A percentile compares a stretch with the other conserved stretches of the same genome.
These are phyloP conservation scores for Xanthostigma xanthostigma DNA, from an alignment of 2,888 invertebrate genomes.

Conservation along the genomic window DNA sequence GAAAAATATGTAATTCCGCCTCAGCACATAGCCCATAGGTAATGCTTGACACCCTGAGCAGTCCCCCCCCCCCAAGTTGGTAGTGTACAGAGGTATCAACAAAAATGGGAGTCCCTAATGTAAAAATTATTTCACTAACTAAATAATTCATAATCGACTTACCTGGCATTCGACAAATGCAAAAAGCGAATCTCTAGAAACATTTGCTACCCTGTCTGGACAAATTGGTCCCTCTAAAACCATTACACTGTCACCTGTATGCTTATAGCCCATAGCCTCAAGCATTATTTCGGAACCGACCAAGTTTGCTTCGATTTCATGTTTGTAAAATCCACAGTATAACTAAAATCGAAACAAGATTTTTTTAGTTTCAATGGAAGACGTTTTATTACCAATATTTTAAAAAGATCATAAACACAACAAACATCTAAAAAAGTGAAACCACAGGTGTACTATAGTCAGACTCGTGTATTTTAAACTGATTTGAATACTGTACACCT, in stretches of 20 bases:
- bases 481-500: too few species aligned
- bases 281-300: constrained; percentile 63
- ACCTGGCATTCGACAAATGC: constrained; percentile 82
- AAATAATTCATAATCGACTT: constrained; percentile 9
- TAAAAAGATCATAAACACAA: too few species aligned
- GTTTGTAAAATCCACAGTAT: constrained; percentile 78
- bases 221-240: constrained; percentile 61
- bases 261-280: constrained; percentile 68
- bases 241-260: constrained; percentile 38
- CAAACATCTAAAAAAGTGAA: constrained; percentile 3
- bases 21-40: too few species aligned
- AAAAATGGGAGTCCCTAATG: neutral
- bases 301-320: constrained; percentile 70
- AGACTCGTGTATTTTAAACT: too few species aligned
- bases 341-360: constrained; percentile 34
- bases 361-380: too few species aligned
- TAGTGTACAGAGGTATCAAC: neutral
- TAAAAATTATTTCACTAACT: constrained; percentile 3
- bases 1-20: too few species aligned
- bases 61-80: too few species aligned
- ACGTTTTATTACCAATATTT: too few species aligned
- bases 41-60: too few species aligned
- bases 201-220: constrained; percentile 62
- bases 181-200: constrained; percentile 70
- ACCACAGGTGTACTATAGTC: neutral